Base-by-base conservation (phyloP, 1,140 invertebrate species). In the Ostrea denselamellosa region DNA sequence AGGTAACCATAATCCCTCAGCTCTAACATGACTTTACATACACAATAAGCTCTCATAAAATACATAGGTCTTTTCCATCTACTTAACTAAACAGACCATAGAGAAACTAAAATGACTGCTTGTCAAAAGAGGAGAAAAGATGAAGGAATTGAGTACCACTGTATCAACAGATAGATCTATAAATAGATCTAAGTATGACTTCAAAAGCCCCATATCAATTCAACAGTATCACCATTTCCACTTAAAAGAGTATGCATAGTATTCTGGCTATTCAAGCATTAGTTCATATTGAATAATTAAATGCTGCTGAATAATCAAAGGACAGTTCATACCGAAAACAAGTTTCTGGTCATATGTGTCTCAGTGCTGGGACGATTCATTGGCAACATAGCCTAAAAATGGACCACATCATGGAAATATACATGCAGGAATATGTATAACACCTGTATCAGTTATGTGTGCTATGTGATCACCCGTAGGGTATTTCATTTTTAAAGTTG, bases 381-480 rank as follows among this genome's bases (percentile, higher is more conserved):
- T 28, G 68, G 68, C 56, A 62, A n/a, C n/a, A n/a, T 62, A 77
- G 68, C 68, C 68, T 77, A 77, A 22, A 77, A 77, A 77, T 77
- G 68, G 68, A 77, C 28, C 22, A 77, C 68, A 77, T 7, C 17
- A 62, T 34, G 68, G 28, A 77, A 77, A 62, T 19, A 62, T 62
- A 44, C 34, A 62, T 1, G 56, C 3, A 19, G 14, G 17, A 62
- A 4, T n/a, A 62, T 62, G 7, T 62, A 4, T 62, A 62, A 62
- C 56, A 62, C 2, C 56, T 19, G 14, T 0, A 56, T 7, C 17
- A 62, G 56, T 7, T n/a, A 19, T 62, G n/a, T 62, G 17, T 62
- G 17, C 2, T 19, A 19, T 62, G 19, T 4, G 3, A 7, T 14
- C 5, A n/a, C n/a, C 56, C 19, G 14, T 62, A n/a, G 19, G 56